These are phyloP conservation scores for Actinia tenebrosa DNA, from an alignment of 64 coral and sea anemone species.

Conservation along the genomic window DNA sequence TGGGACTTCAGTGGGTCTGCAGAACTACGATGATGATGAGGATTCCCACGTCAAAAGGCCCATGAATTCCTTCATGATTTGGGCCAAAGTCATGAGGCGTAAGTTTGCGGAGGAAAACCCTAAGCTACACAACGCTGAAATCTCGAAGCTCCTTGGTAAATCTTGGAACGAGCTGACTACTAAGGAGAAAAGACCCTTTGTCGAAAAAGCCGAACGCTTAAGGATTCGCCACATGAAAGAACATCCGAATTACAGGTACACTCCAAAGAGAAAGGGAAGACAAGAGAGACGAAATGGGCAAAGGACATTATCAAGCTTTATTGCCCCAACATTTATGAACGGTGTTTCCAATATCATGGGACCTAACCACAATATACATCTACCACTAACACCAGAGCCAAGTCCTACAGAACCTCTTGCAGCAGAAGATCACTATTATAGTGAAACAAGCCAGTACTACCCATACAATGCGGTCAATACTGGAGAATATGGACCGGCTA, in stretches of 20 bases:
- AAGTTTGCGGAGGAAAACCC: constrained; percentile 99
- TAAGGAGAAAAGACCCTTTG: constrained; percentile 95
- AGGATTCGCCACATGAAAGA: constrained; percentile 98
- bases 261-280: constrained; percentile 59
- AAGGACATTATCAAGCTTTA: constrained; percentile 50
- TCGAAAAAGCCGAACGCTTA: constrained; percentile 96
- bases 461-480: neutral
- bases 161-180: constrained; percentile 98
- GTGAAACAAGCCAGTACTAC: constrained; percentile 30
- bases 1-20: constrained; percentile 23
- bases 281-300: constrained; percentile 66
- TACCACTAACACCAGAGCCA: constrained; percentile 65
- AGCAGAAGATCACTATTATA: constrained; percentile 30
- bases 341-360: constrained; percentile 33
- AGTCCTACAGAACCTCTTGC: constrained; percentile 50
- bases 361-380: constrained; percentile 45
- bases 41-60: constrained; percentile 94
- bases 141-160: constrained; percentile 92
- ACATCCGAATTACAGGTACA: constrained; percentile 95
- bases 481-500: neutral
- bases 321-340: constrained; percentile 55
- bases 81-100: constrained; percentile 98
- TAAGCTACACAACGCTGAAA: constrained; percentile 96
- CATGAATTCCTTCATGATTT: constrained; percentile 99
- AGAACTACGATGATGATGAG: constrained; percentile 69